Evolutionary conservation across 1,140 invertebrate genomes (phyloP).

Genomic region (Lutraria rhynchaena): DNA sequence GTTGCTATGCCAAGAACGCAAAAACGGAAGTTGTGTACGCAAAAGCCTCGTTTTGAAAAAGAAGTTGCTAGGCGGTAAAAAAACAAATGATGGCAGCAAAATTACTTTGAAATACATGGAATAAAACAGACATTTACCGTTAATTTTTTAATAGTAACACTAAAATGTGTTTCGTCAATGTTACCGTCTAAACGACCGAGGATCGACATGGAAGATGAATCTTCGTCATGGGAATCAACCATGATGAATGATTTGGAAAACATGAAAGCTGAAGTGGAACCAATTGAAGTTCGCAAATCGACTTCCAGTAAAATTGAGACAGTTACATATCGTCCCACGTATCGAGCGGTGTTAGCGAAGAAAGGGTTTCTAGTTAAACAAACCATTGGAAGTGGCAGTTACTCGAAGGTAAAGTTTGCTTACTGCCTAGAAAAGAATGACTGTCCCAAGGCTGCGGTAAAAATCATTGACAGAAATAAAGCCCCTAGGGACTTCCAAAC

Average conservation of each 20-base stretch:
- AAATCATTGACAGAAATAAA: constrained; percentile 91
- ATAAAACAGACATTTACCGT: neutral
- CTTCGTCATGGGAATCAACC: constrained; percentile 47
- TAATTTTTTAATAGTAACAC: neutral
- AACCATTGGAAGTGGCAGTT: constrained; percentile 78
- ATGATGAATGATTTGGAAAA: constrained; percentile 73
- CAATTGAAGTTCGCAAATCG: constrained; percentile 67
- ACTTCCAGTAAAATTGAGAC: constrained; percentile 66
- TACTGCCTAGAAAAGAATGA: constrained; percentile 65
- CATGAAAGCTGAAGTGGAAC: constrained; percentile 77
- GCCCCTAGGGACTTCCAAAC: constrained; percentile 91
- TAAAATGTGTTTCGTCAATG: constrained; percentile 62
- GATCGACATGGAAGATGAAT: constrained; percentile 66
- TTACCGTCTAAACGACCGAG: constrained; percentile 71
- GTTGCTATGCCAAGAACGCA: constrained; percentile 38
- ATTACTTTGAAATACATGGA: neutral
- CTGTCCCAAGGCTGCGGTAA: constrained; percentile 88
- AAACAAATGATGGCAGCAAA: constrained; percentile 27
- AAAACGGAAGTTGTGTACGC: constrained; percentile 8
- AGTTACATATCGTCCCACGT: constrained; percentile 77
- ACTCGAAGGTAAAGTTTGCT: constrained; percentile 81
- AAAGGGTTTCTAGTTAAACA: constrained; percentile 75
- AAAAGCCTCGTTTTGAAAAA: constrained; percentile 30
- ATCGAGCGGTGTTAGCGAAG: constrained; percentile 76
- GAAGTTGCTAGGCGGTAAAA: constrained; percentile 15